phyloP scores from a whole-genome alignment of 2,888 invertebrate genomes.

The Ellobium chinense region DNA sequence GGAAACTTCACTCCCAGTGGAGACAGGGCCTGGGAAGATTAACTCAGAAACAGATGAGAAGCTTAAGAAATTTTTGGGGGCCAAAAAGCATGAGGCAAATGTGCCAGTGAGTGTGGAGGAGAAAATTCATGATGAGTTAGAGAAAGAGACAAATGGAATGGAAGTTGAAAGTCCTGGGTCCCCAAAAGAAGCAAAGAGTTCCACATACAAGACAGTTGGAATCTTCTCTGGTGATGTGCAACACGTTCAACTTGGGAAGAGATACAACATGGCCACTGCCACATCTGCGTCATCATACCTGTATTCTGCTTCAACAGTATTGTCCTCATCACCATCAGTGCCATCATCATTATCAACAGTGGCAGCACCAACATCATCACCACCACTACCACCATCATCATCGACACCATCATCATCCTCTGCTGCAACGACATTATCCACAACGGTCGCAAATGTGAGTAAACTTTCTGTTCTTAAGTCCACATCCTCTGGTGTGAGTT shows the following conservation, averaged over 20 bases:
- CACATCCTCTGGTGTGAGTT: too few relatives aligned
- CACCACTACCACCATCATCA: neutral
- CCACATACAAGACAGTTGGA: conserved; percentile 30
- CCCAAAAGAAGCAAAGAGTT: neutral
- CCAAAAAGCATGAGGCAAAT: conserved; percentile 23
- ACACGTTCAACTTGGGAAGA: conserved; percentile 25
- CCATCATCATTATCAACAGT: neutral
- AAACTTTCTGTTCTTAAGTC: too few relatives aligned
- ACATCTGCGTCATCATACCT: too few relatives aligned
- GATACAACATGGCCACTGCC: too few relatives aligned
- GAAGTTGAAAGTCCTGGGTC: neutral
- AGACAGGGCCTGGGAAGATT: conserved; percentile 19
- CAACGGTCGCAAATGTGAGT: too few relatives aligned
- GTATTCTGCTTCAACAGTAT: neutral
- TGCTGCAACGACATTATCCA: too few relatives aligned
- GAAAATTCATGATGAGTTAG: too few relatives aligned
- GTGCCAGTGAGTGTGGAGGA: neutral
- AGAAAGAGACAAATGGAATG: neutral
- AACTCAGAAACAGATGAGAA: conserved; percentile 44
- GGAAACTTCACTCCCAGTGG: neutral
- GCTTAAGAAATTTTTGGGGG: conserved; percentile 36
- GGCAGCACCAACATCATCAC: neutral
- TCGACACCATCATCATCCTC: too few relatives aligned
- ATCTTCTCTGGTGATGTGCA: conserved; percentile 42
- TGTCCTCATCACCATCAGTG: neutral